Percentiles rank a stretch among this genome's conserved stretches.
Evolutionary conservation across 2,797 vertebrate species (phyloP).

Genomic region (Tapera naevia): DNA sequence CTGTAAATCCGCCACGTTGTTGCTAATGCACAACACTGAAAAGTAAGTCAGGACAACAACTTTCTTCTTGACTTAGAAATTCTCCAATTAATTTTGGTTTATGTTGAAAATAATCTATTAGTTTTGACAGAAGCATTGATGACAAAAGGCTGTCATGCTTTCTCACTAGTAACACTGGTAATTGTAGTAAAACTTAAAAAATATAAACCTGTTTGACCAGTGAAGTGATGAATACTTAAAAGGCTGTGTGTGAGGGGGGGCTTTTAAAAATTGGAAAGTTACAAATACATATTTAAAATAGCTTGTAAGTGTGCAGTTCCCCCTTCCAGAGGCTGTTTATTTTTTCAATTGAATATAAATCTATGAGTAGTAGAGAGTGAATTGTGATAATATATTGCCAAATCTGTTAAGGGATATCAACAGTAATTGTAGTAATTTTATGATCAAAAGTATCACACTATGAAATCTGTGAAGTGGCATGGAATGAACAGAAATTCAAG

Average conservation of each 20-base stretch:
- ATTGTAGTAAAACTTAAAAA: background rate
- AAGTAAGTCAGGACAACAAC: background rate
- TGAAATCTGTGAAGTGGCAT: background rate
- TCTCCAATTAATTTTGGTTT: background rate
- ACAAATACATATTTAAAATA: background rate
- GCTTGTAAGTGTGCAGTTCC: background rate
- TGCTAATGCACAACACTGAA: background rate
- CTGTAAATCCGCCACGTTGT: background rate
- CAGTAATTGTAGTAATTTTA: background rate
- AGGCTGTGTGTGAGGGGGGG: too few relatives aligned
- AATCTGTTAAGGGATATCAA: background rate
- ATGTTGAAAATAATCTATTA: background rate
- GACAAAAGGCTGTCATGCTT: background rate
- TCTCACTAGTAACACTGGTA: background rate
- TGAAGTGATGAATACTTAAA: background rate
- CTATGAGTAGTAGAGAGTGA: too few relatives aligned
- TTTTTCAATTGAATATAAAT: too few relatives aligned
- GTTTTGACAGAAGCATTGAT: background rate
- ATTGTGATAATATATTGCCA: background rate
- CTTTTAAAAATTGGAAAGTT: background rate
- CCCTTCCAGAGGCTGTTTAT: background rate
- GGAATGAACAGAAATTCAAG: background rate
- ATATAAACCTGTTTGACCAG: background rate
- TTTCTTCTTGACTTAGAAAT: background rate
- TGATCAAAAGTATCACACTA: background rate